phyloP scores from a whole-genome alignment of 2,888 invertebrate genomes.

The Lissonota sp. region DNA sequence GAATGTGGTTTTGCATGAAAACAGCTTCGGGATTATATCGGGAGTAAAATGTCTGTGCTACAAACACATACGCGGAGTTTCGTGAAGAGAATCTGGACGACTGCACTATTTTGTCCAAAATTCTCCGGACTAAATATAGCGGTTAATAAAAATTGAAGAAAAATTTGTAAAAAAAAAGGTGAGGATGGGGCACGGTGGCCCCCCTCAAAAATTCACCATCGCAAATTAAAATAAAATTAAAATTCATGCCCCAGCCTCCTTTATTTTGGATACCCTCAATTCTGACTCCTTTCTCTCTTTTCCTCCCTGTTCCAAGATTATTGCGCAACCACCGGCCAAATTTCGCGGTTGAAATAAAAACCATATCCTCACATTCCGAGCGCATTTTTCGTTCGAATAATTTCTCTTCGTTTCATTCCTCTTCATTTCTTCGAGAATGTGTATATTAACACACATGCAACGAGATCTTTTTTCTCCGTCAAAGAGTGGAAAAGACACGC shows the following conservation, averaged over 20 bases:
- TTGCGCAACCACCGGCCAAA: neutral
- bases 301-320: neutral
- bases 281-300: neutral
- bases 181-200: no score
- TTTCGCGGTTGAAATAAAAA: constrained; percentile 11
- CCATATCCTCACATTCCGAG: no score
- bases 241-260: no score
- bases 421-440: neutral
- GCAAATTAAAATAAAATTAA: no score
- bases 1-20: constrained; percentile 58
- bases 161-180: neutral
- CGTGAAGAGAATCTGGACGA: no score
- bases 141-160: constrained; percentile 9
- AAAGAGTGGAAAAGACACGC: neutral
- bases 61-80: neutral
- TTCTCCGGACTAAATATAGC: neutral
- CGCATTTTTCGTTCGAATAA: neutral
- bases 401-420: no score
- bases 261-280: neutral
- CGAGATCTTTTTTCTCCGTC: no score
- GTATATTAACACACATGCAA: no score
- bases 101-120: neutral
- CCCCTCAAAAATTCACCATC: no score
- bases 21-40: constrained; percentile 58
- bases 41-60: constrained; percentile 17